phyloP scores from a whole-genome alignment of 53 echinoderm and acorn worm genomes.

The Echinometra lucunter region DNA sequence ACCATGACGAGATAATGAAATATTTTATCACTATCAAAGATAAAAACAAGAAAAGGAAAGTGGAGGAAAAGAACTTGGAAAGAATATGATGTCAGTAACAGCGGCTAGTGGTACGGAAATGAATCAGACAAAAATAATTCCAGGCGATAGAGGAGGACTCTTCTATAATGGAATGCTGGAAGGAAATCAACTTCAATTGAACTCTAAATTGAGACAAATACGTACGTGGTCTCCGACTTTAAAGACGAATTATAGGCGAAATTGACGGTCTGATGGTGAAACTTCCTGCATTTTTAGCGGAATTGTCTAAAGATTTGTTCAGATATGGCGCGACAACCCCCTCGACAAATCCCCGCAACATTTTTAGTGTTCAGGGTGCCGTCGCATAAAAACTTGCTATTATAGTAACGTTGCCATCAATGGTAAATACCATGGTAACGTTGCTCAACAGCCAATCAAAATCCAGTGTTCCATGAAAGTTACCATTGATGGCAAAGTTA shows the following conservation, averaged over 20 bases:
- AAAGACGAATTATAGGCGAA: background rate
- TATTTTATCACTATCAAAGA: slow-evolving; percentile 30
- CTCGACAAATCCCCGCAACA: too few species aligned
- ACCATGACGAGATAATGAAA: slow-evolving; percentile 41
- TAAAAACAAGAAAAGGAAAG: slow-evolving; percentile 1
- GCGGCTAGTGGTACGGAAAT: slow-evolving; percentile 31
- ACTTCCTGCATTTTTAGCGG: background rate
- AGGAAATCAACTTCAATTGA: slow-evolving; percentile 45
- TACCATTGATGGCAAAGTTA: too few species aligned
- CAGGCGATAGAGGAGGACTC: background rate
- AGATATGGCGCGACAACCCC: too few species aligned
- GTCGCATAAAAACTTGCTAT: too few species aligned
- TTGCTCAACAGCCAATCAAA: too few species aligned
- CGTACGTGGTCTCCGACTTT: background rate
- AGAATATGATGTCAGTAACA: slow-evolving; percentile 16
- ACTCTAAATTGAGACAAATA: slow-evolving; percentile 46
- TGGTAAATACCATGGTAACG: too few species aligned
- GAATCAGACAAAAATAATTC: slow-evolving; percentile 45
- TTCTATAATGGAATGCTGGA: slow-evolving; percentile 14
- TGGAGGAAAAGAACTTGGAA: background rate
- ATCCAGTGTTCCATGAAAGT: too few species aligned
- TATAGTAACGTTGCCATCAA: too few species aligned
- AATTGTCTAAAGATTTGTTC: background rate
- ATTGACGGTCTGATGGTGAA: background rate
- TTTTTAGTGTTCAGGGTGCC: too few species aligned